Evolutionary conservation across 2,113 vertebrate genomes (phyloP).

Genomic region (Sigmodon hispidus): DNA sequence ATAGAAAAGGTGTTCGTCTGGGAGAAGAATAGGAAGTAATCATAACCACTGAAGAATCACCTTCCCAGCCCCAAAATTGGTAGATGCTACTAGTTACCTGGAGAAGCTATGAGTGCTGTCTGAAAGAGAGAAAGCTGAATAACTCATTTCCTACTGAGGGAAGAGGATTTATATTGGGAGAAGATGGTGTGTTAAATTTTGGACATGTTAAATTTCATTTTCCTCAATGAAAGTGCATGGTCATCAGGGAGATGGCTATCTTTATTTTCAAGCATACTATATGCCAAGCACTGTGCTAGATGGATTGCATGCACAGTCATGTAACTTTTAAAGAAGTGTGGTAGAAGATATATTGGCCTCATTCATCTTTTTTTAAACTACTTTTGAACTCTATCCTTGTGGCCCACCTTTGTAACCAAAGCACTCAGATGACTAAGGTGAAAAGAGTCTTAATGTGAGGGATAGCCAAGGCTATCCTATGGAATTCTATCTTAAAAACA

Average conservation of each 20-base stretch:
- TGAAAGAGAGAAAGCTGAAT: not conserved
- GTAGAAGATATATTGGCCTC: not conserved
- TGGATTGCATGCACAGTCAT: not conserved
- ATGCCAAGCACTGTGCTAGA: not conserved
- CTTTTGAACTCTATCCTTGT: not conserved
- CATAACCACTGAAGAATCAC: not conserved
- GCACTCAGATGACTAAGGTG: no score
- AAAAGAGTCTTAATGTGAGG: not conserved
- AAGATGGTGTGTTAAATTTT: not conserved
- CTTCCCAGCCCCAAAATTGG: not conserved
- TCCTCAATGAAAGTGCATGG: not conserved
- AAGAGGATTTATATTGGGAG: not conserved
- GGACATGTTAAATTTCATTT: not conserved
- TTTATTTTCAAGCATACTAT: not conserved
- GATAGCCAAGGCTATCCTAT: not conserved
- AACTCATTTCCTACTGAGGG: not conserved
- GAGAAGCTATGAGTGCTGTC: not conserved
- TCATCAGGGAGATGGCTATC: not conserved
- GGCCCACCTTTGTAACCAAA: no score
- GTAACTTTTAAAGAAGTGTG: not conserved
- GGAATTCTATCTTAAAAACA: not conserved
- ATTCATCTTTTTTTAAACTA: not conserved
- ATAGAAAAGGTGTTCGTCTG: no score
- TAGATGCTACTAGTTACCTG: not conserved
- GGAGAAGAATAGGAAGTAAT: not conserved